phyloP scores from a whole-genome alignment of 2,113 vertebrate species.

The Anolis carolinensis region DNA sequence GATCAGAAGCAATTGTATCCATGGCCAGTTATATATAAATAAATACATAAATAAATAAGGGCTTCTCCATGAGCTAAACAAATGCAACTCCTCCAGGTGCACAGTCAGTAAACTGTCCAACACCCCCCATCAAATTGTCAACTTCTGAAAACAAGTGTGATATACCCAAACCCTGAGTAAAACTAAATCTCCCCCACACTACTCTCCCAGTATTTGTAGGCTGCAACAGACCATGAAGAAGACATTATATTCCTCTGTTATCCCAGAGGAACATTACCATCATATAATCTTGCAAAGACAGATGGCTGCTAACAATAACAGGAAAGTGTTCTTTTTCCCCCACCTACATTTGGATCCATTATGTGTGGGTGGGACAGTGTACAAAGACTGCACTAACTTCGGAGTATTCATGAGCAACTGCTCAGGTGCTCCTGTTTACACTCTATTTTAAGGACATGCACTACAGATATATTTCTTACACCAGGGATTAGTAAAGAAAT shows the following conservation, averaged over 20 bases:
- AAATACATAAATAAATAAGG: no score
- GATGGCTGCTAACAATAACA: conserved; percentile 32
- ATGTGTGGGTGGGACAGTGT: neutral
- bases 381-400: conserved; percentile 2
- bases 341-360: conserved; percentile 8
- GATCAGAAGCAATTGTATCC: no score
- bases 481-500: neutral
- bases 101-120: neutral
- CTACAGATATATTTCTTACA: neutral
- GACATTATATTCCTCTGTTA: neutral
- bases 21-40: no score
- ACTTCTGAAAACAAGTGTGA: neutral
- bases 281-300: conserved; percentile 24
- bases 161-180: neutral
- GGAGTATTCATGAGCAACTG: neutral
- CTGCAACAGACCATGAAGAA: conserved; percentile 16
- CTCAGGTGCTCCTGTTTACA: neutral
- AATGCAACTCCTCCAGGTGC: neutral
- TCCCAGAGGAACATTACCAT: conserved; percentile 3
- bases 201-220: neutral
- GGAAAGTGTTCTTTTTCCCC: neutral
- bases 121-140: neutral
- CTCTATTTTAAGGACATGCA: neutral
- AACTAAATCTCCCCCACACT: neutral
- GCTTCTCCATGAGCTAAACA: neutral